phyloP scores from a whole-genome alignment of 2,113 vertebrate species.

The Hyperopisus bebe region DNA sequence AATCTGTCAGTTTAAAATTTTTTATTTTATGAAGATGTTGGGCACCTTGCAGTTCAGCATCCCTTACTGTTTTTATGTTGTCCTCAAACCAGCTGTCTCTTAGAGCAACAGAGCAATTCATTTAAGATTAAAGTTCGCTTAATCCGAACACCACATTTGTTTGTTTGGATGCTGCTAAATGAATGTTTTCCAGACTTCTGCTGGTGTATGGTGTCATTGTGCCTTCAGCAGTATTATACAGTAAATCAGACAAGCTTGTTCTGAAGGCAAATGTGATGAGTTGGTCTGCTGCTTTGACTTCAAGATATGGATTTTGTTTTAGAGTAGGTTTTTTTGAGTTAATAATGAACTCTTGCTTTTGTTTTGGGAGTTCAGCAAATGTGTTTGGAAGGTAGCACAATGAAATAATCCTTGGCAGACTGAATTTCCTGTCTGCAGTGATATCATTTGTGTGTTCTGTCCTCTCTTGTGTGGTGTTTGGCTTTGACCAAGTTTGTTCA shows the following conservation, averaged over 20 bases:
- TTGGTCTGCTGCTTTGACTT: not conserved
- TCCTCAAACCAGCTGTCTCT: not conserved
- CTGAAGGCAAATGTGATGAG: not conserved
- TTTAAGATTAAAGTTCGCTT: not conserved
- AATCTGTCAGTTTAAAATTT: not conserved
- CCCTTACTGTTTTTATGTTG: not conserved
- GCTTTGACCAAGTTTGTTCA: not conserved
- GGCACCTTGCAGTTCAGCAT: not conserved
- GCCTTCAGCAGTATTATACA: not conserved
- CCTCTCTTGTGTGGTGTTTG: not conserved
- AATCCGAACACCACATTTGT: not conserved
- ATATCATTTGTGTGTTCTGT: not conserved
- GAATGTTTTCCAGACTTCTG: not conserved
- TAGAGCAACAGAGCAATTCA: not conserved
- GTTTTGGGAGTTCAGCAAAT: not conserved
- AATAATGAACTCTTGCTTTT: not conserved
- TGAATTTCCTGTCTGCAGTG: not conserved
- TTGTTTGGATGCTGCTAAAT: not conserved
- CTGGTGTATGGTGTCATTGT: not conserved
- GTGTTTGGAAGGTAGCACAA: not conserved
- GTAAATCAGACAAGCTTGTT: not conserved
- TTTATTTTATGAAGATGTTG: not conserved
- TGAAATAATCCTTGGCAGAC: not conserved
- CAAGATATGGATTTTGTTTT: not conserved
- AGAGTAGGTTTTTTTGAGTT: not conserved